A percentile compares a stretch with the other conserved stretches of the same genome.
Conservation (phyloP, 2,888 invertebrate species). For the Alentia gelatinosa region DNA sequence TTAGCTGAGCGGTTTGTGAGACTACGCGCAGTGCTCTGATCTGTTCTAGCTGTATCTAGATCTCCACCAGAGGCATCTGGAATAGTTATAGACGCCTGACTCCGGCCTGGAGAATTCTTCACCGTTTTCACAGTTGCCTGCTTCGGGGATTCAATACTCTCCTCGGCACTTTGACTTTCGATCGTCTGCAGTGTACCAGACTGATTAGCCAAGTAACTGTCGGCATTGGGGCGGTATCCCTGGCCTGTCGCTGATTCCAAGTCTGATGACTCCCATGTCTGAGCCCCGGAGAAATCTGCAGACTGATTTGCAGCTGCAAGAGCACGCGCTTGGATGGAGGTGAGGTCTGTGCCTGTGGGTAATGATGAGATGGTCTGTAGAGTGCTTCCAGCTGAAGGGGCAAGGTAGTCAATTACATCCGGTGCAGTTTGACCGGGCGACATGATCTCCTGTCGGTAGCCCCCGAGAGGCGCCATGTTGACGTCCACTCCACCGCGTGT, state of each 20-base stretch:
- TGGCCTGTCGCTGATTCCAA: neutral
- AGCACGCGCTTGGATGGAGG: slow-evolving; percentile 39
- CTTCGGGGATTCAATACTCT: slow-evolving; percentile 33
- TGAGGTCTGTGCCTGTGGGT: slow-evolving; percentile 20
- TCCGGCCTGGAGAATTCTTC: neutral
- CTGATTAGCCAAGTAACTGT: neutral
- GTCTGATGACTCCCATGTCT: neutral
- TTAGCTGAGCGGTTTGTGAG: neutral
- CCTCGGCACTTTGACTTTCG: neutral
- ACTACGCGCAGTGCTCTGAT: neutral
- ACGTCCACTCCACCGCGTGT: neutral
- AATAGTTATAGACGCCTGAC: neutral
- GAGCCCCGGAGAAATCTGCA: neutral
- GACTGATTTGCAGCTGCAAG: neutral
- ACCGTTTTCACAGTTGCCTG: slow-evolving; percentile 5
- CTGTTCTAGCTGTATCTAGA: neutral
- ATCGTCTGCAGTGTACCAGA: slow-evolving; percentile 6
- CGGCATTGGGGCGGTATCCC: neutral
- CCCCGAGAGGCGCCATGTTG: neutral
- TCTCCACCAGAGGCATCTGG: neutral
- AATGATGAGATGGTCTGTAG: slow-evolving; percentile 49
- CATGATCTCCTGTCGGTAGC: neutral
- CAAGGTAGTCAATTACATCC: neutral
- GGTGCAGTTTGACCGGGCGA: neutral
- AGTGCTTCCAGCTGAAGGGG: slow-evolving; percentile 26